Conservation (phyloP, 1,140 invertebrate species). For the Euura saliciscinereae region DNA sequence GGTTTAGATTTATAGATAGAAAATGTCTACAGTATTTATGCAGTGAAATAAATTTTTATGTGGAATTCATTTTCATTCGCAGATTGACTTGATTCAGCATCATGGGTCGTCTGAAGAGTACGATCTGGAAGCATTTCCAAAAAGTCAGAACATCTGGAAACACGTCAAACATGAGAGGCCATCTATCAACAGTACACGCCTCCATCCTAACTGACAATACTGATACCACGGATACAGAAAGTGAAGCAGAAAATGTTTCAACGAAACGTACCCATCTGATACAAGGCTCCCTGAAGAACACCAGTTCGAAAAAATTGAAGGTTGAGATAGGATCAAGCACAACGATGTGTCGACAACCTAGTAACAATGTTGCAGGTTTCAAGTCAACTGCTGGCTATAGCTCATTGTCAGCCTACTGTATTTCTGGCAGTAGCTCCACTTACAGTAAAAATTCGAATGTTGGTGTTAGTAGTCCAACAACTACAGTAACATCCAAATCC, state of each 20-base stretch:
- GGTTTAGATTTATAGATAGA: background rate
- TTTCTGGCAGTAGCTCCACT: background rate
- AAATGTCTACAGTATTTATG: background rate
- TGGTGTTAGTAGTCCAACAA: background rate
- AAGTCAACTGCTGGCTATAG: background rate
- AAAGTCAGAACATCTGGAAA: background rate
- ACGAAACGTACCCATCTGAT: background rate
- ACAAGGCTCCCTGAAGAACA: background rate
- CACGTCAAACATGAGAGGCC: background rate
- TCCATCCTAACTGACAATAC: background rate
- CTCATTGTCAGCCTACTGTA: too few species aligned
- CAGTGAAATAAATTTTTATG: background rate
- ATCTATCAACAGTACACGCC: background rate
- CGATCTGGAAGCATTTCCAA: background rate
- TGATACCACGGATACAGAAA: background rate
- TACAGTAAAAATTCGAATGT: background rate
- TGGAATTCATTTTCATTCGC: background rate
- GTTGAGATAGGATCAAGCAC: background rate
- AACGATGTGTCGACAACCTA: background rate
- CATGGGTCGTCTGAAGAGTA: background rate
- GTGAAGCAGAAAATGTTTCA: background rate
- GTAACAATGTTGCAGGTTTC: background rate
- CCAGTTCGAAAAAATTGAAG: background rate
- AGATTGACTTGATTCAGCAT: background rate
- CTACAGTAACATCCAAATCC: background rate